Evolutionary conservation across 2,797 vertebrate species (phyloP).

Genomic region (Selene dorsalis): DNA sequence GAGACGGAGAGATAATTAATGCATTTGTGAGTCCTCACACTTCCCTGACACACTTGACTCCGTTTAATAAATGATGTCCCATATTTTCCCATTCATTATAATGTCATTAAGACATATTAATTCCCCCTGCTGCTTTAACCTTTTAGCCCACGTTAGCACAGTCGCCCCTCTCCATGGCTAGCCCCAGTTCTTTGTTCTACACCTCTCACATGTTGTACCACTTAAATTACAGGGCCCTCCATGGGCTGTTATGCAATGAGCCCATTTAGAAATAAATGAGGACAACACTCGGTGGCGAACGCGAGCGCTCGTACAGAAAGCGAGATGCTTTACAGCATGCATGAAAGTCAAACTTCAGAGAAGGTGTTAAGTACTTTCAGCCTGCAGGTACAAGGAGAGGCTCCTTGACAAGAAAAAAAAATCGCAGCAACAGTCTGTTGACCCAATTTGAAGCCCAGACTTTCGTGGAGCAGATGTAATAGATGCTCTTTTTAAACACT

Average conservation of each 20-base stretch:
- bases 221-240: slow-evolving; percentile 70
- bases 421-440: slow-evolving; percentile 59
- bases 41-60: slow-evolving; percentile 86
- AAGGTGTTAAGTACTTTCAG: slow-evolving; percentile 65
- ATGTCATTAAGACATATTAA: slow-evolving; percentile 87
- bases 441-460: slow-evolving; percentile 68
- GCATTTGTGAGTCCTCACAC: slow-evolving; percentile 80
- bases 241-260: slow-evolving; percentile 69
- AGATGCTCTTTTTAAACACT: slow-evolving; percentile 58
- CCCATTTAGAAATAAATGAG: slow-evolving; percentile 75
- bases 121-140: slow-evolving; percentile 85
- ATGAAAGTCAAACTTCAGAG: slow-evolving; percentile 77
- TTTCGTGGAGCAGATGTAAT: slow-evolving; percentile 56
- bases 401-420: slow-evolving; percentile 45
- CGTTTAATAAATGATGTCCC: slow-evolving; percentile 86
- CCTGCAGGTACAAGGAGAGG: slow-evolving; percentile 72
- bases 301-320: slow-evolving; percentile 35
- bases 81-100: slow-evolving; percentile 87
- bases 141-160: slow-evolving; percentile 76
- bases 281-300: slow-evolving; percentile 59
- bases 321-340: slow-evolving; percentile 55
- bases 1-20: slow-evolving; percentile 82
- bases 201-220: slow-evolving; percentile 69
- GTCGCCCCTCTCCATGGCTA: slow-evolving; percentile 65
- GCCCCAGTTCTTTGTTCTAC: slow-evolving; percentile 75